Evolutionary conservation across 1,140 invertebrate genomes (phyloP).

Genomic region (Cyrtorhinus lividipennis): DNA sequence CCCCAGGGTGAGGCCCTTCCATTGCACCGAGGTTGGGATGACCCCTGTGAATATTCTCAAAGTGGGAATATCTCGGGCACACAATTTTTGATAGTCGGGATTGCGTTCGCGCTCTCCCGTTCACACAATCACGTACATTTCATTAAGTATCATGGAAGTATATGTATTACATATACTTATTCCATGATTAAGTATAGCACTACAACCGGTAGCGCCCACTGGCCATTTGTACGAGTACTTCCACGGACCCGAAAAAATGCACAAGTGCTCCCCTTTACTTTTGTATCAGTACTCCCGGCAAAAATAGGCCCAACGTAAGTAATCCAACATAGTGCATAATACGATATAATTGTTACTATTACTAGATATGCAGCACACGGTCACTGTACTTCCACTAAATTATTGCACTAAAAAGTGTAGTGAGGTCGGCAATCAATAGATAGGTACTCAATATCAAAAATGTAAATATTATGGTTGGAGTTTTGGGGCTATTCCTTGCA

Average conservation of each 20-base stretch:
- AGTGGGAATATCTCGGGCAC: slow-evolving; percentile 40
- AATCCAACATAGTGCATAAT: not conserved
- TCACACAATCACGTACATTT: no score
- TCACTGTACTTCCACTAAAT: not conserved
- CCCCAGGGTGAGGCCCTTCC: slow-evolving; percentile 44
- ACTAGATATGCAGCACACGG: not conserved
- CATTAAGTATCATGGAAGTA: no score
- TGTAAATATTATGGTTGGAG: no score
- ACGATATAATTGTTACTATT: not conserved
- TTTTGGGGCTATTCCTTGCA: no score
- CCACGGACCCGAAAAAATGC: not conserved
- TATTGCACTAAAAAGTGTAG: no score
- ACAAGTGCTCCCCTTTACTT: not conserved
- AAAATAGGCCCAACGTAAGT: not conserved
- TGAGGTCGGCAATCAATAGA: not conserved
- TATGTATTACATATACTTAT: no score
- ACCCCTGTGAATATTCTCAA: slow-evolving; percentile 47
- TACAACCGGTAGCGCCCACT: no score
- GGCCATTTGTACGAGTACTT: not conserved
- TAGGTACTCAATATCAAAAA: not conserved
- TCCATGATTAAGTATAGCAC: no score
- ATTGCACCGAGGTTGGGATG: slow-evolving; percentile 47
- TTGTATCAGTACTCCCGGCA: not conserved
- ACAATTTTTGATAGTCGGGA: slow-evolving; percentile 46
- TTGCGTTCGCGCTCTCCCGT: slow-evolving; percentile 43